A percentile compares a stretch with the other conserved stretches of the same genome.
phyloP scores from a whole-genome alignment of 2,113 vertebrate species.

The Ictalurus furcatus region DNA sequence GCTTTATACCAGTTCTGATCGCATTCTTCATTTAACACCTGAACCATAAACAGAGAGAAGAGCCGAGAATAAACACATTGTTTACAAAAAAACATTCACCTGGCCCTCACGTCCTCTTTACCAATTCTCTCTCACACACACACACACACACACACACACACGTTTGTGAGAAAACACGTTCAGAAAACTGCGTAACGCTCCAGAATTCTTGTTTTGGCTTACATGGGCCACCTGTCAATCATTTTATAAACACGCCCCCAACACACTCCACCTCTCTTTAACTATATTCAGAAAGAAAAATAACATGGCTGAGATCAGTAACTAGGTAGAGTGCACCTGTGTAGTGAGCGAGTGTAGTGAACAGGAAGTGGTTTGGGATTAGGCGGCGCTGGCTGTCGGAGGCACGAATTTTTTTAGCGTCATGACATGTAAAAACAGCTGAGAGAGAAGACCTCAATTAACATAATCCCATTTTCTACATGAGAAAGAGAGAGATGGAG shows the following conservation, averaged over 20 bases:
- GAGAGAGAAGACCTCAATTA: background rate
- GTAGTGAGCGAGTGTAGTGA: background rate
- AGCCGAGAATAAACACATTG: background rate
- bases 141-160: no score
- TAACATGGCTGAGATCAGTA: no score
- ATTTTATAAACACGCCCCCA: background rate
- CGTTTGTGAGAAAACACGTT: no score
- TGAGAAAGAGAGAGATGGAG: background rate
- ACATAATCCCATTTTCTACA: background rate
- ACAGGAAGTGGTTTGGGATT: background rate
- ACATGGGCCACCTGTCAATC: background rate
- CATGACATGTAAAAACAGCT: no score
- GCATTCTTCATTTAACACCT: constrained; percentile 90
- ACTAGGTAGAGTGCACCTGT: background rate
- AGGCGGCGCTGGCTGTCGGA: background rate
- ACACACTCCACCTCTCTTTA: background rate
- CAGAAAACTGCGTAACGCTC: background rate
- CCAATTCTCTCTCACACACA: no score
- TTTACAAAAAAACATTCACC: no score
- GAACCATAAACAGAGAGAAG: background rate
- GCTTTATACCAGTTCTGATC: constrained; percentile 94
- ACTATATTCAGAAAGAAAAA: background rate
- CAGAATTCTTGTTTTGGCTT: background rate
- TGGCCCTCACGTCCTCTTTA: no score
- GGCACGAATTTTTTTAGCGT: background rate